Percentiles rank a stretch among this genome's conserved stretches.
Evolutionary conservation across 2,888 invertebrate species (phyloP).

Genomic region (Catocala nupta): DNA sequence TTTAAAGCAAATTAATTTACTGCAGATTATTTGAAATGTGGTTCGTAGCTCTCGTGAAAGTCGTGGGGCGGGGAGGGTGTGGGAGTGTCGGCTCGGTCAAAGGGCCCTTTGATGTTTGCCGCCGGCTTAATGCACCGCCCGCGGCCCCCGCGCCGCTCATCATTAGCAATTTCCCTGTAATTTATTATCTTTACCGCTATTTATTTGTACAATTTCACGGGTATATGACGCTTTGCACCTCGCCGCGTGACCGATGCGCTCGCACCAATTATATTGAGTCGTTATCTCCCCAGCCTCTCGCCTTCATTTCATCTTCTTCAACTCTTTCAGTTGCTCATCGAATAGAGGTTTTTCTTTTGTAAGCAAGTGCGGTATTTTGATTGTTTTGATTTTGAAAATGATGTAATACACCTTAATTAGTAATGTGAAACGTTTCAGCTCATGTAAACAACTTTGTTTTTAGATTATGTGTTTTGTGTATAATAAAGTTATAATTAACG

Average conservation of each 20-base stretch:
- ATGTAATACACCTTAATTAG: too few species aligned
- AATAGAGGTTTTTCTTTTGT: not conserved
- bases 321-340: conserved; percentile 3
- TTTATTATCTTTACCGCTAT: conserved; percentile 87
- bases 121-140: conserved; percentile 87
- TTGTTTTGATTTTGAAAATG: too few species aligned
- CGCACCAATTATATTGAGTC: conserved; percentile 35
- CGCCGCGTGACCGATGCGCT: conserved; percentile 40
- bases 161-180: conserved; percentile 87
- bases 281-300: not conserved
- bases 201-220: conserved; percentile 85
- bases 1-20: conserved; percentile 47
- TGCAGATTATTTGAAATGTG: conserved; percentile 50
- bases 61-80: conserved; percentile 69
- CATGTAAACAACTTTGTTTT: not conserved
- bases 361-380: not conserved
- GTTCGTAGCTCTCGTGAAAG: conserved; percentile 55
- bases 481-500: conserved; percentile 2
- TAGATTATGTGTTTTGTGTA: not conserved
- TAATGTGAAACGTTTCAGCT: too few species aligned
- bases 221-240: conserved; percentile 65
- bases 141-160: conserved; percentile 83
- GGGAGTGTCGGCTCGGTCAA: conserved; percentile 86
- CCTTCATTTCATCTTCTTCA: not conserved
- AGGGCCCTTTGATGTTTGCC: conserved; percentile 87